Evolutionary conservation across 2,797 vertebrate species (phyloP).

Genomic region (Ispidina picta): DNA sequence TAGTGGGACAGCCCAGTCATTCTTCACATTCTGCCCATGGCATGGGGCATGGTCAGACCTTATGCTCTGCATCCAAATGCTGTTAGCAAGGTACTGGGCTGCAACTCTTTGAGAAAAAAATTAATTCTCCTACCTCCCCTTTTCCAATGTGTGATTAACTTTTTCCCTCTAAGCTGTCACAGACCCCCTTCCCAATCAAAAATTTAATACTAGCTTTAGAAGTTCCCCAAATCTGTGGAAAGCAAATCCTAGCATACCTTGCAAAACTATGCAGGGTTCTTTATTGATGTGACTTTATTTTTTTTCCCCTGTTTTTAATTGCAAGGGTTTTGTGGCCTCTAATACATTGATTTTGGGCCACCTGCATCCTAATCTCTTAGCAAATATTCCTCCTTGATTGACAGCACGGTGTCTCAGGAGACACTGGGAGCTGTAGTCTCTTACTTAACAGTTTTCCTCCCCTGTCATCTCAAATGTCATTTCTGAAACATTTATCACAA

Average conservation of each 20-base stretch:
- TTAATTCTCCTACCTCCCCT: neutral
- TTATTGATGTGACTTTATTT: neutral
- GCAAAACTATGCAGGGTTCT: neutral
- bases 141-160: neutral
- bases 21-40: neutral
- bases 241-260: neutral
- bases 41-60: neutral
- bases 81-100: neutral
- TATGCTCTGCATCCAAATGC: accelerated
- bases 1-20: neutral
- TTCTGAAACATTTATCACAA: slow-evolving; percentile 72
- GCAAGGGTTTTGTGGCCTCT: neutral
- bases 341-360: slow-evolving; percentile 33
- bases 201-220: neutral
- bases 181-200: neutral
- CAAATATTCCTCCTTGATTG: slow-evolving; percentile 52
- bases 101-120: neutral
- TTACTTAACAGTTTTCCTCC: slow-evolving; percentile 64
- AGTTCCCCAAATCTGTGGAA: neutral
- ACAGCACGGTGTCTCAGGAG: slow-evolving; percentile 55
- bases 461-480: slow-evolving; percentile 74
- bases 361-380: neutral
- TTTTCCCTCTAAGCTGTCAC: neutral
- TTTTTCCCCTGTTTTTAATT: neutral
- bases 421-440: slow-evolving; percentile 15